Evolutionary conservation across 2,888 invertebrate species (phyloP).

Genomic region (Spisula solida): DNA sequence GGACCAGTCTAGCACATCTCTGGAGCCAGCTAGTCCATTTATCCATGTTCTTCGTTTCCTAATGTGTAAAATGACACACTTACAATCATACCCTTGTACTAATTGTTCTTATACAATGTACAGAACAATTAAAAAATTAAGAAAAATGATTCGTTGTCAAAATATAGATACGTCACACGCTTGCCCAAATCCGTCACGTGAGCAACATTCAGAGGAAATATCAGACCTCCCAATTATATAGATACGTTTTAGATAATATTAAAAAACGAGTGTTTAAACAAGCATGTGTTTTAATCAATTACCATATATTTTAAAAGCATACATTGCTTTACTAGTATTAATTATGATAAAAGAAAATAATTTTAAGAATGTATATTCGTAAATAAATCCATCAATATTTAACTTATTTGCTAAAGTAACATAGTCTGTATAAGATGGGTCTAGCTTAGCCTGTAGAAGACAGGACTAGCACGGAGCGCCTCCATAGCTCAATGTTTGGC

Average conservation of each 20-base stretch:
- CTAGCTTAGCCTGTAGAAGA: too few relatives aligned
- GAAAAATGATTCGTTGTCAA: constrained; percentile 17
- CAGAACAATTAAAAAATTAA: neutral
- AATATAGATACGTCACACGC: neutral
- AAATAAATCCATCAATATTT: neutral
- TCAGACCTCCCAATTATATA: neutral
- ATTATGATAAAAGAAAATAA: too few relatives aligned
- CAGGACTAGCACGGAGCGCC: too few relatives aligned
- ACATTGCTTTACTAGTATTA: neutral
- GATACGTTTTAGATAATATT: neutral
- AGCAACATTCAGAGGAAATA: too few relatives aligned
- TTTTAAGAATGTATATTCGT: too few relatives aligned
- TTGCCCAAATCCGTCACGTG: neutral
- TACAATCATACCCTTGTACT: neutral
- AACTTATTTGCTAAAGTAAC: neutral
- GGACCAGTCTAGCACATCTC: constrained; percentile 34
- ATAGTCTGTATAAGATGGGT: neutral
- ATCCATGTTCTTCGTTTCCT: neutral
- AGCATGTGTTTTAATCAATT: neutral
- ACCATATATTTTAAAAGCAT: neutral
- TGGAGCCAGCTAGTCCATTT: constrained; percentile 34
- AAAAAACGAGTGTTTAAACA: neutral
- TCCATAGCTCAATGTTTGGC: too few relatives aligned
- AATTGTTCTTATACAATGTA: neutral
- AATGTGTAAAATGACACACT: constrained; percentile 19